These are phyloP conservation scores for Adineta ricciae DNA, from an alignment of 2,888 invertebrate species.

Conservation along the genomic window DNA sequence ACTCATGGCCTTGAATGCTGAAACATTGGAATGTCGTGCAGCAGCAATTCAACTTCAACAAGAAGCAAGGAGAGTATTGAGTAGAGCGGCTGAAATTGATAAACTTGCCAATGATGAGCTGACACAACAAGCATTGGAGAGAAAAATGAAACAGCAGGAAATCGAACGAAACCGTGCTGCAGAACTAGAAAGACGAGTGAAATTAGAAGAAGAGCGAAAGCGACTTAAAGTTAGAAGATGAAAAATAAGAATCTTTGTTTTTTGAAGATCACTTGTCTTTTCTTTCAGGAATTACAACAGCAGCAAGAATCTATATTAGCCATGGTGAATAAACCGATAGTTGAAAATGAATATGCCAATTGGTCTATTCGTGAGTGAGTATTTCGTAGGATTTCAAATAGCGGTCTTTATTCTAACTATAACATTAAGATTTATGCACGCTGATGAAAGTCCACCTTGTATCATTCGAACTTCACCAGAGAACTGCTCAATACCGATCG, in stretches of 20 bases:
- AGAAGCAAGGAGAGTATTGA: neutral
- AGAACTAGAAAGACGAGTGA: neutral
- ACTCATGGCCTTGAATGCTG: neutral
- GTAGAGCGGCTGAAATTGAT: neutral
- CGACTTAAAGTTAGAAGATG: neutral
- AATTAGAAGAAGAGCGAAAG: neutral
- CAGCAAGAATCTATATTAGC: neutral
- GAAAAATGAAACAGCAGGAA: neutral
- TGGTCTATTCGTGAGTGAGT: neutral
- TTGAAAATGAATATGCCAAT: neutral
- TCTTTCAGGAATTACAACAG: neutral
- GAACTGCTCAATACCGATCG: neutral
- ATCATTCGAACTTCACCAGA: neutral
- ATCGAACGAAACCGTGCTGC: neutral
- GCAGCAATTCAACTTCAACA: neutral
- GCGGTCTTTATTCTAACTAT: neutral
- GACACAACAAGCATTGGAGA: neutral
- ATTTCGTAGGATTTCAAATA: neutral
- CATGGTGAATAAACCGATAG: neutral
- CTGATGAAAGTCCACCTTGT: neutral
- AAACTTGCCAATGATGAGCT: neutral
- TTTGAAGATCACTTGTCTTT: no score
- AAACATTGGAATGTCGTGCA: conserved; percentile 13
- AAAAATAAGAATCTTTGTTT: no score
- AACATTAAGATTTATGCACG: neutral